These are phyloP conservation scores for Albula glossodonta DNA, from an alignment of 2,113 vertebrate species.

Conservation along the genomic window DNA sequence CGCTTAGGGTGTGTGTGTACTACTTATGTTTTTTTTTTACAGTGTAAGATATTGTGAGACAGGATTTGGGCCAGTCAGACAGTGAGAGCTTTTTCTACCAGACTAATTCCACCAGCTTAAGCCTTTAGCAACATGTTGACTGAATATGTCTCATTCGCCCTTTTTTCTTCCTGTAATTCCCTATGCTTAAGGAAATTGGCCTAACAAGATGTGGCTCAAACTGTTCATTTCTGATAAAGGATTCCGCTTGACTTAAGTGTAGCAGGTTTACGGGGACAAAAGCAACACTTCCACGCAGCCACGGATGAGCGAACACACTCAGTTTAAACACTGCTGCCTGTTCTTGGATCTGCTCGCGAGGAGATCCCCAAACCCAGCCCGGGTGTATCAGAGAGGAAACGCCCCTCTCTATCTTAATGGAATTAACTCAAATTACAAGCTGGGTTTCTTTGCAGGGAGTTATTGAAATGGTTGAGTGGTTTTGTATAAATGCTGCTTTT, in stretches of 20 bases:
- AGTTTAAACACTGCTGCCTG: not conserved
- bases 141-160: constrained; percentile 22
- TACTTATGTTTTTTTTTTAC: not conserved
- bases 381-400: not conserved
- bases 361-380: not conserved
- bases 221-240: constrained; percentile 47
- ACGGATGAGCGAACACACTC: not conserved
- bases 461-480: constrained; percentile 14
- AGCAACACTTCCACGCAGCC: constrained; percentile 40
- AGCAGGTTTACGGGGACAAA: constrained; percentile 44
- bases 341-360: not conserved
- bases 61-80: constrained; percentile 41
- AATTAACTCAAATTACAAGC: not conserved
- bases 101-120: constrained; percentile 61
- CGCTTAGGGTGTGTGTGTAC: not conserved
- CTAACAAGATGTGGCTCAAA: constrained; percentile 58
- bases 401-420: not conserved
- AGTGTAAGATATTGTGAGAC: constrained; percentile 1
- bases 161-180: constrained; percentile 57
- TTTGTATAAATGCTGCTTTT: constrained; percentile 10
- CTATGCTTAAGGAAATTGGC: constrained; percentile 57
- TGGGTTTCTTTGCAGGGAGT: not conserved
- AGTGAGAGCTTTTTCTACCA: constrained; percentile 48
- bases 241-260: constrained; percentile 42
- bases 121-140: constrained; percentile 39